A percentile compares a stretch with the other conserved stretches of the same genome.
phyloP scores from a whole-genome alignment of 2,113 vertebrate species.

The Poeciliopsis retropinna region DNA sequence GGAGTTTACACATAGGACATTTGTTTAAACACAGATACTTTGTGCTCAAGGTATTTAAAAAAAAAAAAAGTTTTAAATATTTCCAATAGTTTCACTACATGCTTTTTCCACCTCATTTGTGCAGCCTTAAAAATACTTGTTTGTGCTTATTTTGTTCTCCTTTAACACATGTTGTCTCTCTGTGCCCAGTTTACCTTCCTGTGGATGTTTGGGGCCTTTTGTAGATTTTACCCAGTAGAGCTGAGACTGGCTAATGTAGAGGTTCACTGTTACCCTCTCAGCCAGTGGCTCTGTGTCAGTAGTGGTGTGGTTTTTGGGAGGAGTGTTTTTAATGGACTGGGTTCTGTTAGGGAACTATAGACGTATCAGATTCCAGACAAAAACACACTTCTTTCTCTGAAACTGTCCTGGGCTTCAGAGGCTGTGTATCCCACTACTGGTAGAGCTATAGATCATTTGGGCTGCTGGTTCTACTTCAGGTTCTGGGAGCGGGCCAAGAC shows the following conservation, averaged over 20 bases:
- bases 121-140: constrained; percentile 1
- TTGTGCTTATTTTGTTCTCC: constrained; percentile 55
- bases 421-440: constrained; percentile 34
- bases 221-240: constrained; percentile 50
- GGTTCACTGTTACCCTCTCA: constrained; percentile 1
- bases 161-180: constrained; percentile 25
- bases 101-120: constrained; percentile 19
- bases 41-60: constrained; percentile 10
- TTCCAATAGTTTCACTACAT: constrained; percentile 25
- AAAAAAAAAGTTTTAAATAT: constrained; percentile 32
- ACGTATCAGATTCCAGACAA: constrained; percentile 30
- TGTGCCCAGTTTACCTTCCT: too few species aligned
- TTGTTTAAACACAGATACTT: constrained; percentile 55
- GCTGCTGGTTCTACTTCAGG: constrained; percentile 80
- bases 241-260: constrained; percentile 43
- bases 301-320: constrained; percentile 60
- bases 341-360: constrained; percentile 26
- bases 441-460: constrained; percentile 66
- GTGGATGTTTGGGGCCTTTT: constrained; percentile 17
- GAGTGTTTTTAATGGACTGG: constrained; percentile 47
- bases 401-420: constrained; percentile 7
- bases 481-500: constrained; percentile 82
- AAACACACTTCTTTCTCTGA: constrained; percentile 4
- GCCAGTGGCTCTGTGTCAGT: constrained; percentile 47
- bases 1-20: constrained; percentile 62